Evolutionary conservation across 2,113 vertebrate genomes (phyloP), one percentile per base, ranked within the genome.

Genomic region (Muscicapa adusta): DNA sequence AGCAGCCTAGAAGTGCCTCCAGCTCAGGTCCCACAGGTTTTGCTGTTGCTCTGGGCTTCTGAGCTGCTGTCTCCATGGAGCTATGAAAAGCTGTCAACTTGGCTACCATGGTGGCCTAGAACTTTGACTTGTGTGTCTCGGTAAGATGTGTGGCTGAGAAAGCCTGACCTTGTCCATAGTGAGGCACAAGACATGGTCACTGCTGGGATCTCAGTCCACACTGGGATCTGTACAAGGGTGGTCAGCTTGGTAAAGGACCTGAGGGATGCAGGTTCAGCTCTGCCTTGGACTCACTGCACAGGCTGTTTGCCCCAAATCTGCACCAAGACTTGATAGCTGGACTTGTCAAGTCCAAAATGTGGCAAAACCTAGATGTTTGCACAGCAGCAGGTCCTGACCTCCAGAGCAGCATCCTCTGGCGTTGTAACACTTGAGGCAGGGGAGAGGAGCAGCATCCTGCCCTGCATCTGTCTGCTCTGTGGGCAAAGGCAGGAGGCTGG

Each of bases 291-390:
- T 50, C 26, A n/a, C 58, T 33, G n/a, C 42, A 29, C 45, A 23
- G 20, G 33, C 19, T 82, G 12, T 73, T 88, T 74, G 18, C 36
- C 15, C 50, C 51, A 93, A 51, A 88, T 63, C 62, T 33, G 26
- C 18, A 75, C 50, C 78, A 34, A 50, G 15, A 36, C 31, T 34
- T 84, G 26, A 36, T 2, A 71, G 42, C 16, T 33, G 28, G 36
- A 40, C 28, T 31, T 71, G 56, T 17, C 0, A 0, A 8, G 11
- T 51, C 60, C 57, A 85, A 75, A 89, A 57, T 0, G 0, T 4
- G 17, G 13, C 63, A 43, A 70, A 70, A 84, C n/a, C 38, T 7
- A 43, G 54, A 33, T 60, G 36, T 66, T 54, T 67, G 36, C 65
- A 36, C 9, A 43, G 51, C 31, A 48, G 24, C 40, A 72, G 47